Base-by-base conservation (phyloP, 2,797 vertebrate species). In the Craterocephalus amniculus region DNA sequence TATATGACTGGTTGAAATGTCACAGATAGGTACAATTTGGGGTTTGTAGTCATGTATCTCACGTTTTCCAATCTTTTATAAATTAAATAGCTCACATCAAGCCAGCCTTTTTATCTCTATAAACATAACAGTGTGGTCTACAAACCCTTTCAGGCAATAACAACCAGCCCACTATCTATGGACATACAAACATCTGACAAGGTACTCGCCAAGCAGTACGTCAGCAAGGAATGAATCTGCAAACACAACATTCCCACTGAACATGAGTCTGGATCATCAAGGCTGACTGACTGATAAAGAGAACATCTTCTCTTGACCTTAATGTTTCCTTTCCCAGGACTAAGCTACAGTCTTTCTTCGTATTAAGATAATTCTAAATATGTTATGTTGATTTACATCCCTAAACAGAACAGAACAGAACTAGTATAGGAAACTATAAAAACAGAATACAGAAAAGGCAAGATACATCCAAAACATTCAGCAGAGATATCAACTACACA, bases 281-380 rank as follows among this genome's bases (percentile, higher is more conserved):
- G 91, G 90, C 85, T 91, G 87, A 72, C 83, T 75, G 81, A 73
- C 80, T 90, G 90, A 94, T 93, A 92, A 91, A 85, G 79, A 70
- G 32, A 76, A 74, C 69, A 73, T 72, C 80, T 66, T 86, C 74
- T 87, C 72, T 86, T 82, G 81, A 72, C 74, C 80, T 74, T 70
- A 57, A 61, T 10, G 18, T 59, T 51, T 74, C 52, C 60, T 68
- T 13, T 58, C 43, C 36, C 72, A 70, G 74, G 35, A 68, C 20
- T 11, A 58, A 59, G 29, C 27, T 32, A 58, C 31, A 68, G n/a
- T 22, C 52, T 40, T 24, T 27, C 64, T 48, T 27, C 0, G 34
- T 31, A 22, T 49, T 54, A 5, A 67, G 34, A 13, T 60, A 18
- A 45, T 55, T 3, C 54, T 27, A 16, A 55, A 73, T 29, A 1